Base-by-base conservation (phyloP, 2,113 vertebrate genomes). In the Stomatorhinus ivindoensis region DNA sequence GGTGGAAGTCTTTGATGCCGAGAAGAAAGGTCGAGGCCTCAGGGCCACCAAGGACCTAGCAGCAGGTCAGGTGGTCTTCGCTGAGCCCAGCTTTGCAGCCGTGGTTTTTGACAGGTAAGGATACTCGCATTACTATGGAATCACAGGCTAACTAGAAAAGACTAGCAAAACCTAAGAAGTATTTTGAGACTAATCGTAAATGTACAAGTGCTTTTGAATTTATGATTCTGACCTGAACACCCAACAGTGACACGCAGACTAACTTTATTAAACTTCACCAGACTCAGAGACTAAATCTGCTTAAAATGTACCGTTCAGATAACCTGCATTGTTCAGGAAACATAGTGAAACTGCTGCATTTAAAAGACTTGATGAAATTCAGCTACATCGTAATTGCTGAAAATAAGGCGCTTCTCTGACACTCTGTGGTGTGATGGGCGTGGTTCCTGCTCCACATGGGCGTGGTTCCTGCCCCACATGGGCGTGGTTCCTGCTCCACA, bases 51-150 rank as follows among this genome's bases (percentile, higher is more conserved):
- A 95, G 91, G 97, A 97, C 39, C 95, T 97, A 89, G 93, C 92
- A 50, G 92, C 96, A 0, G 97, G 97, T 0, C 98, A 99, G 2
- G 95, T 99, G 90, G 95, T 99, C 93, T 99, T 99, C 5, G 95
- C 98, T 0, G 98, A 99, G 91, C 94, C 97, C 88, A 96, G 97
- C 73, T 99, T 97, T 1, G 94, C 98, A 0, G 98, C 98, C 0
- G 98, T 99, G 88, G 98, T 99, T 88, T 99, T 98, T 46, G 97
- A 99, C 96, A 98, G 97, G 98, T 99, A 95, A 93, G 92, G 82
- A 24, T 89, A 55, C 24, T 50, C 24, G 9, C 85, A 39, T 24
- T 55, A 31, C 50, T 53, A 51, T 9, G 50, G 0, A 76, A 5
- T 11, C n/a, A 65, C 13, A 50, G 35, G 13, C 48, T 80, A 35